These are phyloP conservation scores for Tetranychus piercei DNA, from an alignment of 2,888 invertebrate species.

Conservation along the genomic window DNA sequence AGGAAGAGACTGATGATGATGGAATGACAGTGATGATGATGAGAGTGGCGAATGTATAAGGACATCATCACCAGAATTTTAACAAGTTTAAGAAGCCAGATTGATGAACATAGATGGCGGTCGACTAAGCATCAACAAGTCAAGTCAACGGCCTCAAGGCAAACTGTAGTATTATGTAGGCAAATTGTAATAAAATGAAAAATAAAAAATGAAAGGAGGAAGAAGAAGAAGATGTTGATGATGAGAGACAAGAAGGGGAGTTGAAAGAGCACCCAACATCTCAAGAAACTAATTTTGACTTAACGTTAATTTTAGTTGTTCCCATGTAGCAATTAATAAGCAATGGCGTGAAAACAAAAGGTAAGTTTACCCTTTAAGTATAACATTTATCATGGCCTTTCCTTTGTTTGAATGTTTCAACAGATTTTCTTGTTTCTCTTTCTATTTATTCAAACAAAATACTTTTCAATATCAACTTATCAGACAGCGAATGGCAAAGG, in stretches of 20 bases:
- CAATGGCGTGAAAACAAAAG: not conserved
- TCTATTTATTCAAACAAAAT: not conserved
- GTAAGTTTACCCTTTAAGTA: not conserved
- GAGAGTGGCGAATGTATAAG: not conserved
- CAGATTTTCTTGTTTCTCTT: not conserved
- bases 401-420: not conserved
- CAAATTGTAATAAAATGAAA: not conserved
- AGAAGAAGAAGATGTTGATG: not conserved
- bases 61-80: conserved; percentile 1
- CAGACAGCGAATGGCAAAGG: too few species aligned
- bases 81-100: not conserved
- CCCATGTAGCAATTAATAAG: not conserved
- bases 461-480: too few species aligned
- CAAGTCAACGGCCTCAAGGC: not conserved
- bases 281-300: too few species aligned
- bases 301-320: not conserved
- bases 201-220: not conserved
- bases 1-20: not conserved
- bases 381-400: not conserved
- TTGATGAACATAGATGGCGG: conserved; percentile 1
- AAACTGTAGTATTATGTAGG: not conserved
- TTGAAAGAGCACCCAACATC: not conserved
- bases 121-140: not conserved
- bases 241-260: not conserved
- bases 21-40: not conserved